Percentiles rank a stretch among this genome's conserved stretches.
Conservation (phyloP, 2,888 invertebrate genomes). For the Cryptocheilus praepositus region DNA sequence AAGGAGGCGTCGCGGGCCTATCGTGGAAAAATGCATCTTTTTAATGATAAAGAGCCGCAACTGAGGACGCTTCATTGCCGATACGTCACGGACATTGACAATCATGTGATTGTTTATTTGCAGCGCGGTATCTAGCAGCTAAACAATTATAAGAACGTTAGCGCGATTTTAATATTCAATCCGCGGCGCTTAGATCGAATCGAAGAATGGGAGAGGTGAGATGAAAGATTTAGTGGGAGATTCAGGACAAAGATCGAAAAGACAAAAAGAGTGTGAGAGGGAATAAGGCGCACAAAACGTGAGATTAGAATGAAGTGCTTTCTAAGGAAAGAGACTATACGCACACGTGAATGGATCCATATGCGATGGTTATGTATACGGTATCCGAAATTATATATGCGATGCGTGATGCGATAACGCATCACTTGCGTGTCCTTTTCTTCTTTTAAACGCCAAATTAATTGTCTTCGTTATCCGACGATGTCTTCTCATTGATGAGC, state of each 20-base stretch:
- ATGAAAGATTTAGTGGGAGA: too few relatives aligned
- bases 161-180: slow-evolving; percentile 42
- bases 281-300: too few relatives aligned
- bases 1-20: slow-evolving; percentile 3
- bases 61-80: slow-evolving; percentile 6
- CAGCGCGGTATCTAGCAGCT: slow-evolving; percentile 29
- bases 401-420: slow-evolving; percentile 14
- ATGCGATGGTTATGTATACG: neutral
- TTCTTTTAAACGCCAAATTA: slow-evolving; percentile 19
- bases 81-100: slow-evolving; percentile 29
- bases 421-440: slow-evolving; percentile 5
- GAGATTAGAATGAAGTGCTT: too few relatives aligned
- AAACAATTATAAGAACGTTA: slow-evolving; percentile 21
- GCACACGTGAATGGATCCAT: too few relatives aligned
- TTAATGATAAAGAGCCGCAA: neutral
- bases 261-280: too few relatives aligned
- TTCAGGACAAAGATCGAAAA: too few relatives aligned
- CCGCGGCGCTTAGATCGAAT: neutral
- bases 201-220: slow-evolving; percentile 10
- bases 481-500: too few relatives aligned
- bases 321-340: too few relatives aligned
- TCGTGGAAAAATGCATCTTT: neutral
- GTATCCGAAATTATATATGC: neutral
- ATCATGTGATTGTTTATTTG: slow-evolving; percentile 39
- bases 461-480: slow-evolving; percentile 10